Evolutionary conservation across 2,113 vertebrate genomes (phyloP).

Genomic region (Rhea pennata): DNA sequence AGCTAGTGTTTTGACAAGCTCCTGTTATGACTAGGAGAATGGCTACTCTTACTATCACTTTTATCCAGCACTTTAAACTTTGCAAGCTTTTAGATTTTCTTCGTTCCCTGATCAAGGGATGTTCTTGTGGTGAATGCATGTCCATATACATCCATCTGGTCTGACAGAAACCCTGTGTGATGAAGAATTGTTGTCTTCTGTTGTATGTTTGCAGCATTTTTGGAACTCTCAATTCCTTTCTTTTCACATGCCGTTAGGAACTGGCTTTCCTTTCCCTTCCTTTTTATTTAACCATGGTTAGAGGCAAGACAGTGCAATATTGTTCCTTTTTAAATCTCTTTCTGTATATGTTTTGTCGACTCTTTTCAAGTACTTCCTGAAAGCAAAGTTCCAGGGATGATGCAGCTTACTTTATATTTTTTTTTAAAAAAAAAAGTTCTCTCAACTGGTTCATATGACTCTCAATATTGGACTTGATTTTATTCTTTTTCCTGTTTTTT

Average conservation of each 20-base stretch:
- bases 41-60: not conserved
- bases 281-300: not conserved
- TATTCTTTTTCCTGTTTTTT: not conserved
- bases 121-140: not conserved
- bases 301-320: not conserved
- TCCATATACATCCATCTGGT: not conserved
- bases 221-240: not conserved
- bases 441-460: not conserved
- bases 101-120: not conserved
- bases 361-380: not conserved
- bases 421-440: not conserved
- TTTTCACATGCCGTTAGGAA: not conserved
- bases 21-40: not conserved
- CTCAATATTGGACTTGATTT: not conserved
- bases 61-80: not conserved
- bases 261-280: not conserved
- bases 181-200: not conserved
- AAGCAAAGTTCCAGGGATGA: not conserved
- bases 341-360: not conserved
- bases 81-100: not conserved
- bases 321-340: not conserved
- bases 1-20: not conserved
- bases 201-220: not conserved
- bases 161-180: not conserved
- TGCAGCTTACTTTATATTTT: not conserved